Conservation (phyloP, 2,113 vertebrate species). For the Paradoxurus hermaphroditus region DNA sequence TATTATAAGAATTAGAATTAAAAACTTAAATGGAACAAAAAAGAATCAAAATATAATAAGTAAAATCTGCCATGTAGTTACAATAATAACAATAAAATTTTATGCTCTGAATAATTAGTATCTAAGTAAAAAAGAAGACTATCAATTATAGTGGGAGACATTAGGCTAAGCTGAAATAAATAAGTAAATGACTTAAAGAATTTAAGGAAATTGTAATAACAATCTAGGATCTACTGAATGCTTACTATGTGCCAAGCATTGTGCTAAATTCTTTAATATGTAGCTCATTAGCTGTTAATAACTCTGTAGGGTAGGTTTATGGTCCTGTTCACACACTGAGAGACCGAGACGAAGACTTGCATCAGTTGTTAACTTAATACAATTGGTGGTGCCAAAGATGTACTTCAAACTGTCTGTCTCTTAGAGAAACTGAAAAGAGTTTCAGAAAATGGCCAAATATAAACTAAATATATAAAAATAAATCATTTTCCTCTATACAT, state of each 20-base stretch:
- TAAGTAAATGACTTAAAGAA: conserved; percentile 23
- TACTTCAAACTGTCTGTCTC: not conserved
- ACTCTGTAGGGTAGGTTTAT: not conserved
- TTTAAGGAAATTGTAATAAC: not conserved
- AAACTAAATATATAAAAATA: not conserved
- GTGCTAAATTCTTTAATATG: not conserved
- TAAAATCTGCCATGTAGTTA: not conserved
- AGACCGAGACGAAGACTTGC: not conserved
- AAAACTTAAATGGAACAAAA: not conserved
- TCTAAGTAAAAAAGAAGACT: conserved; percentile 20
- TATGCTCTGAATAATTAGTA: not conserved
- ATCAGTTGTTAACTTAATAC: not conserved
- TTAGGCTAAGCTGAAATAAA: conserved; percentile 13
- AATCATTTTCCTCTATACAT: not conserved
- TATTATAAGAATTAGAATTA: not conserved
- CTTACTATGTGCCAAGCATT: not conserved
- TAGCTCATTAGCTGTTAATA: not conserved
- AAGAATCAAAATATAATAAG: not conserved
- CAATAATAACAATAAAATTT: not conserved
- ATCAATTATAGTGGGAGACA: not conserved
- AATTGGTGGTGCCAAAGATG: not conserved
- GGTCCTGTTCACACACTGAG: not conserved
- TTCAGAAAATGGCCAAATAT: conserved; percentile 11
- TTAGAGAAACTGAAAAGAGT: not conserved
- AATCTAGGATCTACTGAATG: not conserved